phyloP scores from a whole-genome alignment of 2,888 invertebrate genomes.

The Brachyopa scutellaris region DNA sequence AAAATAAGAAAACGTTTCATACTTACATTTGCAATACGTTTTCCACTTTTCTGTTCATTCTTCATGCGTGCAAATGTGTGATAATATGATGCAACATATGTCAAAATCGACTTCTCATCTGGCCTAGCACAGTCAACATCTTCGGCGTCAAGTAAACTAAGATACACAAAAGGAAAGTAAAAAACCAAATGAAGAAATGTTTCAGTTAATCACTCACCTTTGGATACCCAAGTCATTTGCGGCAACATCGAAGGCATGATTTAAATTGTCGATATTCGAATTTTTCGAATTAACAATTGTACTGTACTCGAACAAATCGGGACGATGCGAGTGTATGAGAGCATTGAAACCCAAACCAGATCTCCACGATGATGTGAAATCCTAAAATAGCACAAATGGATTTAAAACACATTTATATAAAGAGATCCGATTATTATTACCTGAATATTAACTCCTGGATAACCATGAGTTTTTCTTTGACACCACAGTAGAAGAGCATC shows the following conservation, averaged over 20 bases:
- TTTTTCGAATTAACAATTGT: slow-evolving; percentile 88
- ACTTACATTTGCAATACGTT: slow-evolving; percentile 97
- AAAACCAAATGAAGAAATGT: too few relatives aligned
- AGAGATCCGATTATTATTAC: slow-evolving; percentile 26
- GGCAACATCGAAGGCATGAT: slow-evolving; percentile 98
- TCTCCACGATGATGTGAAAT: slow-evolving; percentile 97
- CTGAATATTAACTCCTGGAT: slow-evolving; percentile 92
- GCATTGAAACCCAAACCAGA: slow-evolving; percentile 99
- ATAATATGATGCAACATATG: slow-evolving; percentile 99
- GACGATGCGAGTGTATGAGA: slow-evolving; percentile 98
- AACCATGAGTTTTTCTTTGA: slow-evolving; percentile 98
- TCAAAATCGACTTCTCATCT: slow-evolving; percentile 99
- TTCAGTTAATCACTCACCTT: slow-evolving; percentile 77
- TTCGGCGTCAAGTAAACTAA: slow-evolving; percentile 94
- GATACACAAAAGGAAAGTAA: not conserved
- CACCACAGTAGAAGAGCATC: slow-evolving; percentile 99
- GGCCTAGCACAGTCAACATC: slow-evolving; percentile 97
- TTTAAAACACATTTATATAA: not conserved
- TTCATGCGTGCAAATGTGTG: slow-evolving; percentile 99
- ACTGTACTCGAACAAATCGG: slow-evolving; percentile 95
- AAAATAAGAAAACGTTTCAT: too few relatives aligned
- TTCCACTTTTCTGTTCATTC: slow-evolving; percentile 98
- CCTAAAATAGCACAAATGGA: slow-evolving; percentile 78
- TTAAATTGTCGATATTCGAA: slow-evolving; percentile 94
- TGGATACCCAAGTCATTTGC: slow-evolving; percentile 96